phyloP scores from a whole-genome alignment of 2,113 vertebrate genomes.

The Machaerirhynchus nigripectus region DNA sequence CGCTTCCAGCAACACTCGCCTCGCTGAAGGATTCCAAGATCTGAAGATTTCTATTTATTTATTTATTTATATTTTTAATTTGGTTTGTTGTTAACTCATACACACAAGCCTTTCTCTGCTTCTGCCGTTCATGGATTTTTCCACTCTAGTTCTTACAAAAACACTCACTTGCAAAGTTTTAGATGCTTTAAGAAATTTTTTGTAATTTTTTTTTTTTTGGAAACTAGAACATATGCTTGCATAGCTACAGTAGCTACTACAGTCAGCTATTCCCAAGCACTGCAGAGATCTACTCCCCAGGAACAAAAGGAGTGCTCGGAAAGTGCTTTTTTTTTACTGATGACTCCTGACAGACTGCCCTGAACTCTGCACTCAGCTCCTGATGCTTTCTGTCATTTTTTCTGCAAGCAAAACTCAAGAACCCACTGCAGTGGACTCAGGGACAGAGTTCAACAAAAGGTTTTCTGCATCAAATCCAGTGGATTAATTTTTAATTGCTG shows the following conservation, averaged over 20 bases:
- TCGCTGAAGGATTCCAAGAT: background rate
- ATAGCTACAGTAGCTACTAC: background rate
- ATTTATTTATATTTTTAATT: background rate
- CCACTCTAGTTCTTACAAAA: background rate
- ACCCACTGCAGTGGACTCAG: background rate
- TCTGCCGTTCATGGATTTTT: background rate
- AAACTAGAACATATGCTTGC: accelerated
- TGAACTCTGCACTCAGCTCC: background rate
- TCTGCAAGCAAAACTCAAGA: background rate
- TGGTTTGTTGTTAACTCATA: accelerated
- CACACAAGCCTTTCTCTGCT: background rate
- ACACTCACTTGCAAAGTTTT: background rate
- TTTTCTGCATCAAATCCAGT: background rate
- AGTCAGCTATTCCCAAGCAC: background rate
- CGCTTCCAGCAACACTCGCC: background rate
- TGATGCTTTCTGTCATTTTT: background rate
- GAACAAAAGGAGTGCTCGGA: background rate
- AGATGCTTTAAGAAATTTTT: background rate
- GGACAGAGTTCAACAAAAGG: background rate
- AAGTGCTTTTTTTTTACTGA: background rate
- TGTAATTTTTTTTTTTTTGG: background rate
- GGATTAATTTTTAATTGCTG: slow-evolving; percentile 36
- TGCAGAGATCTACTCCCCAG: background rate
- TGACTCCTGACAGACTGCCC: background rate
- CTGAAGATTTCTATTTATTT: background rate